A percentile compares a stretch with the other conserved stretches of the same genome.
phyloP scores from a whole-genome alignment of 2,888 invertebrate species.

The Diachrysia chrysitis region DNA sequence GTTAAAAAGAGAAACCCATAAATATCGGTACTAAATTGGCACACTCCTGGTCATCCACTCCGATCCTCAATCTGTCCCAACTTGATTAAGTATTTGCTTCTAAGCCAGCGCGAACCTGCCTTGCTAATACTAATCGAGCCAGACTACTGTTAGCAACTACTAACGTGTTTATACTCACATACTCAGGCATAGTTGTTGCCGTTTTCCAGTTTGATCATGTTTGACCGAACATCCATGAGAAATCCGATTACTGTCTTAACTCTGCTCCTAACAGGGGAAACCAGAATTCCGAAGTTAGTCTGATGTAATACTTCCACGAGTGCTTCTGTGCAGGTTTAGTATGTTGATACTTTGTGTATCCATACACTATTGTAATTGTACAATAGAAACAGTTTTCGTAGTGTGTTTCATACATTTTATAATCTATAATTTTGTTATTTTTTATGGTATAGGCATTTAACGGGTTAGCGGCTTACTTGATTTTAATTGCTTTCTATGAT shows the following conservation, averaged over 20 bases:
- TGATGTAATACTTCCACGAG: background rate
- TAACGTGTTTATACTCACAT: background rate
- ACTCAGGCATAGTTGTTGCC: background rate
- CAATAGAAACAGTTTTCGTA: background rate
- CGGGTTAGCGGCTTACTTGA: no score
- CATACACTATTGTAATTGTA: background rate
- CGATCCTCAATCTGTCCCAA: no score
- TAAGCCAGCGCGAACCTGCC: no score
- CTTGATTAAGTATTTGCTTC: no score
- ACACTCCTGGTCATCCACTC: no score
- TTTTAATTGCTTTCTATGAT: no score
- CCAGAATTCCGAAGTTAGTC: conserved; percentile 5
- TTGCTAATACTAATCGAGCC: background rate
- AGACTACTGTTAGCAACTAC: background rate
- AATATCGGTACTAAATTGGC: no score
- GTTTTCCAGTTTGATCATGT: conserved; percentile 7
- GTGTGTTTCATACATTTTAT: background rate
- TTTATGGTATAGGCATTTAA: no score
- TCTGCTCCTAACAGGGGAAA: conserved; percentile 4
- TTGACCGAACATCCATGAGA: conserved; percentile 5
- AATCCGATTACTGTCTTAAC: conserved; percentile 13
- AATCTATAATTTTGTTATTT: no score
- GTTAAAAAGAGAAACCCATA: no score
- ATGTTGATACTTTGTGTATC: background rate
- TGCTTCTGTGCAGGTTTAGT: background rate